Evolutionary conservation across 2,797 vertebrate genomes (phyloP).

Genomic region (Sarcophilus harrisii): DNA sequence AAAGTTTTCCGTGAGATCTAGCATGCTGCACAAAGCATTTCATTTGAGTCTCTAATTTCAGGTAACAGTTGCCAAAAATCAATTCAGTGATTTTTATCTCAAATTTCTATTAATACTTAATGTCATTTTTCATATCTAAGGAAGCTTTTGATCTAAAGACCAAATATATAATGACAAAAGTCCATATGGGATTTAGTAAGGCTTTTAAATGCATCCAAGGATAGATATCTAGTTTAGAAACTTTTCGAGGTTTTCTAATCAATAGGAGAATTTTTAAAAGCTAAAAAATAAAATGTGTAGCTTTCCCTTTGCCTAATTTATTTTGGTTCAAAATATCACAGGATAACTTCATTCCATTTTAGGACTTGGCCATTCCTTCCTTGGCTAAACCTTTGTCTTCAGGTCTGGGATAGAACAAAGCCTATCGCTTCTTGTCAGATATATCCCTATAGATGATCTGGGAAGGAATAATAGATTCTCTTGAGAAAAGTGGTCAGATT

Average conservation of each 20-base stretch:
- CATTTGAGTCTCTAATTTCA: not conserved
- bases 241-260: not conserved
- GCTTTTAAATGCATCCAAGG: not conserved
- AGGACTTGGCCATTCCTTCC: not conserved
- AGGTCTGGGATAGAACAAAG: not conserved
- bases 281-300: not conserved
- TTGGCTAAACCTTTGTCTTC: not conserved
- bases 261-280: not conserved
- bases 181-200: not conserved
- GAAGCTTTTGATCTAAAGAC: not conserved
- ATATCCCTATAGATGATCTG: not conserved
- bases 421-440: not conserved
- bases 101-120: not conserved
- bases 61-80: not conserved
- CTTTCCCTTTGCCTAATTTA: not conserved
- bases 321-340: not conserved
- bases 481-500: not conserved
- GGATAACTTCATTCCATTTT: not conserved
- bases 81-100: not conserved
- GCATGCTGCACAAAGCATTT: not conserved
- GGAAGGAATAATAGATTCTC: not conserved
- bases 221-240: not conserved
- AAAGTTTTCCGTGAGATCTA: not conserved
- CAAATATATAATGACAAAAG: not conserved
- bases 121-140: not conserved